A percentile compares a stretch with the other conserved stretches of the same genome.
Conservation (phyloP, 2,888 invertebrate genomes). For the Drosophila peninsularis region DNA sequence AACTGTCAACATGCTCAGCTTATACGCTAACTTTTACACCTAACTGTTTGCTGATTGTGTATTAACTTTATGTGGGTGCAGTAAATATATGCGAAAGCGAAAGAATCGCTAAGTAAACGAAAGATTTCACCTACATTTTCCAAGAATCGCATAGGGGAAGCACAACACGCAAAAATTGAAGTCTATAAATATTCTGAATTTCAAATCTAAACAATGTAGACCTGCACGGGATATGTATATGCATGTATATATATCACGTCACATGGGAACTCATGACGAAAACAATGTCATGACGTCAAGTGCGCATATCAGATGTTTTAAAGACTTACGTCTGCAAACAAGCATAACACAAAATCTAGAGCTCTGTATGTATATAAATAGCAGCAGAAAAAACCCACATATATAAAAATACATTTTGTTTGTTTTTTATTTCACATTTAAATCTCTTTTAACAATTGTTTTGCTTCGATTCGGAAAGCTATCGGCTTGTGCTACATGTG, state of each 20-base stretch:
- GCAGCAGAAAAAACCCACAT: not conserved
- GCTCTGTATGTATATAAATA: not conserved
- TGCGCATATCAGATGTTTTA: not conserved
- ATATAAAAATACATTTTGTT: not conserved
- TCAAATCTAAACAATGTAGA: not conserved
- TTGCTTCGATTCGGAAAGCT: not conserved
- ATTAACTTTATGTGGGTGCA: not conserved
- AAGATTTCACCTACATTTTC: constrained; percentile 36
- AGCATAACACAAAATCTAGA: not conserved
- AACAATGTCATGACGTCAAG: constrained; percentile 42
- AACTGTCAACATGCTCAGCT: constrained; percentile 16
- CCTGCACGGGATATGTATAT: not conserved
- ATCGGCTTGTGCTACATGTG: not conserved
- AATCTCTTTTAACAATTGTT: not conserved
- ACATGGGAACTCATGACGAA: constrained; percentile 31
- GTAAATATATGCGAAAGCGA: constrained; percentile 3
- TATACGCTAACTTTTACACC: constrained; percentile 2
- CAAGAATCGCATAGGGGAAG: constrained; percentile 33
- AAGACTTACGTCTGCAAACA: not conserved
- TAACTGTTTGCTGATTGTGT: not conserved
- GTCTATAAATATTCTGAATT: constrained; percentile 12
- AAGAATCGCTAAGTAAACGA: constrained; percentile 13
- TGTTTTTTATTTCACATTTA: constrained; percentile 1
- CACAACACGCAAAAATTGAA: constrained; percentile 13
- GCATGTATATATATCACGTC: not conserved